phyloP scores from a whole-genome alignment of 2,888 invertebrate species.

The Myopa tessellatipennis region DNA sequence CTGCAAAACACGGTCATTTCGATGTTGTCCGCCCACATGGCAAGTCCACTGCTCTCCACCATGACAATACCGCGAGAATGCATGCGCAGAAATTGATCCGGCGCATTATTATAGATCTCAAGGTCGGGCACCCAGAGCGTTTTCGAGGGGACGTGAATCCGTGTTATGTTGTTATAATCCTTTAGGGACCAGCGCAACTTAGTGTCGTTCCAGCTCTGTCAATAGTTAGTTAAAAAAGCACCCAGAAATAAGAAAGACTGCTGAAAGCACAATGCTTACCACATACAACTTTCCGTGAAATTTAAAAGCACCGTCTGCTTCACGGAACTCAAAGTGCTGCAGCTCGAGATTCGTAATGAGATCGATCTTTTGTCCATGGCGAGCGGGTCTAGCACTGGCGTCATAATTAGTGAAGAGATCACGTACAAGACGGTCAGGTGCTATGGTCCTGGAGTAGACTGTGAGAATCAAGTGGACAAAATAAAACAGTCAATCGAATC shows the following conservation, averaged over 20 bases:
- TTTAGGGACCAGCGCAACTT: slow-evolving; percentile 78
- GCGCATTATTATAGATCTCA: slow-evolving; percentile 75
- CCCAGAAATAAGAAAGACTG: not conserved
- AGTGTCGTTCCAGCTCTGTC: slow-evolving; percentile 77
- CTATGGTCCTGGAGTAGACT: slow-evolving; percentile 39
- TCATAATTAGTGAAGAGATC: slow-evolving; percentile 50
- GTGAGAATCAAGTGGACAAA: too few relatives aligned
- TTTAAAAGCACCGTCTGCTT: slow-evolving; percentile 49
- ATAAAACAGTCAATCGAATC: not conserved
- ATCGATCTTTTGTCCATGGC: slow-evolving; percentile 41
- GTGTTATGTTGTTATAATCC: slow-evolving; percentile 73
- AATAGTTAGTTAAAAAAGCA: not conserved
- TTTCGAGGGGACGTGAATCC: slow-evolving; percentile 72
- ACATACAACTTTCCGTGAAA: slow-evolving; percentile 49
- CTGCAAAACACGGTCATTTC: slow-evolving; percentile 75
- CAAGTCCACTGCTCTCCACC: slow-evolving; percentile 66
- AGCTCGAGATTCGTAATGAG: slow-evolving; percentile 46
- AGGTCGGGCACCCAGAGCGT: slow-evolving; percentile 84
- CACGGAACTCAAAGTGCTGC: slow-evolving; percentile 49
- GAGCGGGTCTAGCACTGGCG: slow-evolving; percentile 45
- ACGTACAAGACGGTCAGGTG: slow-evolving; percentile 45
- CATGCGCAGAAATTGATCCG: slow-evolving; percentile 67
- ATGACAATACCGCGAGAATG: slow-evolving; percentile 47
- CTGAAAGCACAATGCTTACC: slow-evolving; percentile 41
- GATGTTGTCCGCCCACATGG: slow-evolving; percentile 76